Evolutionary conservation across 2,888 invertebrate genomes (phyloP), one percentile per base, ranked within the genome.

Genomic region (Lasioglossum marginatum): DNA sequence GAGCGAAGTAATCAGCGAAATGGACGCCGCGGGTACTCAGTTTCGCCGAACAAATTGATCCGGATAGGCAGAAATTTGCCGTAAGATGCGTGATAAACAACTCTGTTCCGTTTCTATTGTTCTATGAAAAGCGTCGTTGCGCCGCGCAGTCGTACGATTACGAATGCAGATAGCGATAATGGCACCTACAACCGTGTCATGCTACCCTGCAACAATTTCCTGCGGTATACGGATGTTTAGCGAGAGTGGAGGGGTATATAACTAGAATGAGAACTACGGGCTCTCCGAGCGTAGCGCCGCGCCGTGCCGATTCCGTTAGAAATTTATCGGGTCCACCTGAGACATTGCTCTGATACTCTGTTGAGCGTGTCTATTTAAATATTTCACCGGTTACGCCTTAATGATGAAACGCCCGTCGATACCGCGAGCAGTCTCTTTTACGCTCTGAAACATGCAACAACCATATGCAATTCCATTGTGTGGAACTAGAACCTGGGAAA

Each of bases 21-120:
- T 88, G 88, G 85, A 87, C 79, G 87, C 83, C 76, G 68, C 57
- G 83, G 77, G 74, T 83, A 80, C 85, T 82, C 85, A 75, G 83
- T 89, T 90, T 89, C 86, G 86, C 63, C 79, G 88, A 83, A 88
- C 89, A 90, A 90, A 90, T 90, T 90, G 90, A 89, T 90, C 89
- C 81, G 79, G 71, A 88, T 78, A 75, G 88, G 85, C 83, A 85
- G 83, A 88, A 90, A 90, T 89, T 90, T 86, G 85, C 86, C 60
- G 79, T 75, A 73, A 70, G 81, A 68, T 80, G 85, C 85, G 88
- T 84, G 91, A 90, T 91, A 91, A 91, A 91, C 89, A 91, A 88
- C 87, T 34, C 60, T 83, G 74, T 71, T 82, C 45, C 72, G 84
- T 89, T 88, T 88, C 91, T 87, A 88, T 90, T 90, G 91, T 91